These are phyloP conservation scores for Acleris sparsana DNA, from an alignment of 2,888 invertebrate genomes.

Conservation along the genomic window DNA sequence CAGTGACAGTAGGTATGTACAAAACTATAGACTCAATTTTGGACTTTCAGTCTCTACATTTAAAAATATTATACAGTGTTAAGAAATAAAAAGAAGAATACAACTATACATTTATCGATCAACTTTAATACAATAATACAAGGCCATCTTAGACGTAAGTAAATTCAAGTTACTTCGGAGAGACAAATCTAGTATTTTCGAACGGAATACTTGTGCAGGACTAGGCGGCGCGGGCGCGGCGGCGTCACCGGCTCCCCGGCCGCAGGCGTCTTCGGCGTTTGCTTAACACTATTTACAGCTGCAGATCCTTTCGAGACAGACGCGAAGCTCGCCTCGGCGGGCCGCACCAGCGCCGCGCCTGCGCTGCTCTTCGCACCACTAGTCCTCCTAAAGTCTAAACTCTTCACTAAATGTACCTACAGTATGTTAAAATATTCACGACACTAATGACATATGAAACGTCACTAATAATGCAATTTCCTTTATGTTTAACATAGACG, in stretches of 20 bases:
- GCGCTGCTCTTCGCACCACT: slow-evolving; percentile 15
- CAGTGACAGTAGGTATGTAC: slow-evolving; percentile 75
- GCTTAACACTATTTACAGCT: neutral
- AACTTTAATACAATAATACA: slow-evolving; percentile 68
- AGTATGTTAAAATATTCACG: slow-evolving; percentile 37
- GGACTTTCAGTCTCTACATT: slow-evolving; percentile 83
- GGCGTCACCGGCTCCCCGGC: neutral
- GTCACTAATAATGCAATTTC: slow-evolving; percentile 49
- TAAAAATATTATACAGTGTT: slow-evolving; percentile 68
- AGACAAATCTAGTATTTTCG: slow-evolving; percentile 47
- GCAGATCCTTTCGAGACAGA: neutral
- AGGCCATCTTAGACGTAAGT: slow-evolving; percentile 68
- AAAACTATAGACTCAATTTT: slow-evolving; percentile 83
- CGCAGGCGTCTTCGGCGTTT: neutral
- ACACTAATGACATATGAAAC: slow-evolving; percentile 43
- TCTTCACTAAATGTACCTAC: slow-evolving; percentile 38
- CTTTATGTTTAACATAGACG: slow-evolving; percentile 67
- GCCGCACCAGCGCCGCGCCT: neutral
- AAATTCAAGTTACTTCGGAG: slow-evolving; percentile 47
- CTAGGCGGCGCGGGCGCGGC: slow-evolving; percentile 18
- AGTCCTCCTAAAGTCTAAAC: slow-evolving; percentile 41
- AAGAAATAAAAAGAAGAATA: slow-evolving; percentile 59
- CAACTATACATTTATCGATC: slow-evolving; percentile 57
- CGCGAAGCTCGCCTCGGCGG: neutral
- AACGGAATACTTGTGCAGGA: slow-evolving; percentile 37